phyloP scores from a whole-genome alignment of 2,113 vertebrate genomes.

The Xerus inauris region DNA sequence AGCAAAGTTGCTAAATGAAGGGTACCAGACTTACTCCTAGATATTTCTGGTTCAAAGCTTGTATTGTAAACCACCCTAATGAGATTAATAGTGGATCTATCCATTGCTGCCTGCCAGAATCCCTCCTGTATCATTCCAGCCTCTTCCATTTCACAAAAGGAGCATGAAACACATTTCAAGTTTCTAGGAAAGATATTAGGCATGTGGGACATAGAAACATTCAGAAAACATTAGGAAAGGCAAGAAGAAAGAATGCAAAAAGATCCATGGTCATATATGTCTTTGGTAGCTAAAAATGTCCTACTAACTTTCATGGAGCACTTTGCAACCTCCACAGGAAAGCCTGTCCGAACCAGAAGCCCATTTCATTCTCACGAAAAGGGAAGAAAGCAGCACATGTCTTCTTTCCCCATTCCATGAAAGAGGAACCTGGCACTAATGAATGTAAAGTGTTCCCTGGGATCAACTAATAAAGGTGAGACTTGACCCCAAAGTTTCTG shows the following conservation, averaged over 20 bases:
- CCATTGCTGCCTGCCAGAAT: neutral
- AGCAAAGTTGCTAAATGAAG: neutral
- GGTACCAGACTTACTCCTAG: neutral
- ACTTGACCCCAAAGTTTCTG: neutral
- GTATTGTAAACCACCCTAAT: neutral
- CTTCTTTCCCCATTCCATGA: neutral
- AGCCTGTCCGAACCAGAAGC: neutral
- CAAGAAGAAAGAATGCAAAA: neutral
- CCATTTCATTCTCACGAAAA: neutral
- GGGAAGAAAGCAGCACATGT: neutral
- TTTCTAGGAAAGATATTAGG: neutral
- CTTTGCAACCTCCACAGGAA: neutral
- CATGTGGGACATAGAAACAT: neutral
- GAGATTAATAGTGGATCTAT: neutral
- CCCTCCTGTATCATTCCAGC: neutral
- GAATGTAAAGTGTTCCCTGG: neutral
- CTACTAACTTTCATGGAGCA: neutral
- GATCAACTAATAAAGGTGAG: neutral
- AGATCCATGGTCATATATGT: neutral
- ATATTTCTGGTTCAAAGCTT: neutral
- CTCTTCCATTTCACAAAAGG: neutral
- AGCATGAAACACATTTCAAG: neutral
- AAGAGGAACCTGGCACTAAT: neutral
- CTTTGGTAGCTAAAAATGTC: neutral
- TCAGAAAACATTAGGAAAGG: neutral